Base-by-base conservation (phyloP, 1,140 invertebrate species). In the Heterodera carotae region DNA sequence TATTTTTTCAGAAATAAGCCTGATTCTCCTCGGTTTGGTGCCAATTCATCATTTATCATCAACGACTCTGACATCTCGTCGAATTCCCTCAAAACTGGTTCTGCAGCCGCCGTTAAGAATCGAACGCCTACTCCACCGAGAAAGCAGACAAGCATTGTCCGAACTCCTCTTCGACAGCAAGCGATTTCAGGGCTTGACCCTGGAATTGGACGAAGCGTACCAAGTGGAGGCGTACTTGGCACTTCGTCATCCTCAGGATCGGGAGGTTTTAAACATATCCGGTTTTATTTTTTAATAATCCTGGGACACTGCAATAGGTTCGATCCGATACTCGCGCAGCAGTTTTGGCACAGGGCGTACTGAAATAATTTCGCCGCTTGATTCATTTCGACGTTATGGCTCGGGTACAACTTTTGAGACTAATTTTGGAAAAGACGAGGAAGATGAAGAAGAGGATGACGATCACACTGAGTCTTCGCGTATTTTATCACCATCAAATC, bases 381-480 rank as follows among this genome's bases (percentile, higher is more conserved):
- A 56, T 22, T 18, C 5, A 5, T 56, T 22, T 22, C 15, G 22
- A 56, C 15, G 48, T 22, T 56, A 56, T 56, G 48, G 33, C 10
- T 34, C 60, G 7, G 66, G 75, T 12, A 59, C 33, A 31, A 36
- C 31, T 12, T 36, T 66, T 25, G 75, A 53, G n/a, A 73, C 60
- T 1, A 76, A 64, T 25, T 53, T 71, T 60, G 69, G 31, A 34
- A n/a, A 12, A 33, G 53, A 75, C 1, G 79, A 77, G 7, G 80
- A 81, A 29, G 79, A 77, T 1, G 80, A 81, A 29, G 76, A 81
- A 34, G 71, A 70, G 7, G 71, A 80, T 8, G 80, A 81, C 59
- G 80, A 83, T 80, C 81, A 82, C 67, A 81, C 60, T 1, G 80
- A 82, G 31, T 83, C 80, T 25, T 82, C 80, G 15, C 75, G 80